Conservation (phyloP, 2,888 invertebrate species). For the Galerucella pusilla region DNA sequence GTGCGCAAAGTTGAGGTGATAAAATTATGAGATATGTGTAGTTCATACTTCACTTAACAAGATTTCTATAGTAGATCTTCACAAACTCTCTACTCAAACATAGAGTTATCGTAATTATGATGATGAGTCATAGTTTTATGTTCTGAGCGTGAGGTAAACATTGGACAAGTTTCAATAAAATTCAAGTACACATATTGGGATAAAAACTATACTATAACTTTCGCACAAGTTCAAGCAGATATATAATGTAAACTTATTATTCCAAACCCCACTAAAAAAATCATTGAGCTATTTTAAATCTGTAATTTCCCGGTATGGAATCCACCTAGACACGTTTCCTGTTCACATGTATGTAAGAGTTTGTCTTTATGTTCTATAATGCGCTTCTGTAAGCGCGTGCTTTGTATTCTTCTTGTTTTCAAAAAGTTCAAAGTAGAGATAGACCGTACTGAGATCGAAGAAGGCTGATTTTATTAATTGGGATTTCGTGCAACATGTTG, state of each 20-base stretch:
- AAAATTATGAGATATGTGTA: too few species aligned
- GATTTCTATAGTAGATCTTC: too few species aligned
- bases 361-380: neutral
- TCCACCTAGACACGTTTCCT: slow-evolving; percentile 4
- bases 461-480: slow-evolving; percentile 38
- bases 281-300: neutral
- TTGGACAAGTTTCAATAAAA: too few species aligned
- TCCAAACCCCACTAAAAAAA: neutral
- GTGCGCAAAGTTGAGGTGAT: too few species aligned
- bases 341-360: slow-evolving; percentile 3
- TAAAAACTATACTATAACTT: too few species aligned
- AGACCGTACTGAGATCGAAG: slow-evolving; percentile 33
- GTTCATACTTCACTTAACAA: too few species aligned
- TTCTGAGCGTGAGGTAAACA: too few species aligned
- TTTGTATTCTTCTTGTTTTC: slow-evolving; percentile 22
- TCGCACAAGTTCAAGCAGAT: too few species aligned
- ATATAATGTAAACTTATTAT: neutral
- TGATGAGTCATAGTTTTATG: too few species aligned
- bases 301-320: neutral
- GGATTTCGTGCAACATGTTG: slow-evolving; percentile 36
- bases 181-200: too few species aligned
- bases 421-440: slow-evolving; percentile 17
- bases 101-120: too few species aligned
- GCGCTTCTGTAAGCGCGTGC: slow-evolving; percentile 24
- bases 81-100: too few species aligned